Percentiles rank a stretch among this genome's conserved stretches.
phyloP scores from a whole-genome alignment of 2,888 invertebrate genomes.

The Hypercompe scribonia region DNA sequence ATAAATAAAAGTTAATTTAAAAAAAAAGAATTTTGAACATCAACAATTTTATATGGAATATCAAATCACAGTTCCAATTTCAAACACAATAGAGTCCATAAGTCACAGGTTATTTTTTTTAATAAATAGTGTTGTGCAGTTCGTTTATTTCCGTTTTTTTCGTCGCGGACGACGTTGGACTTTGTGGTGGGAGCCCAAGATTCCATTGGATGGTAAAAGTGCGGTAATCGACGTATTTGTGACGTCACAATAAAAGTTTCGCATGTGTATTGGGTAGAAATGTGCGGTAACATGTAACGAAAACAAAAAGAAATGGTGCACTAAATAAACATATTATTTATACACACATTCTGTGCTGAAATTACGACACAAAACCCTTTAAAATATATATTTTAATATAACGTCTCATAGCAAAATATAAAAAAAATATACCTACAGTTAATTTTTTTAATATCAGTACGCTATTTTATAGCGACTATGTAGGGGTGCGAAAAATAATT shows the following conservation, averaged over 20 bases:
- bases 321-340: conserved; percentile 80
- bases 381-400: background rate
- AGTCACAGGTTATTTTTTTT: conserved; percentile 32
- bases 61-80: conserved; percentile 79
- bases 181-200: conserved; percentile 82
- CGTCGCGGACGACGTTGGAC: conserved; percentile 86
- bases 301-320: conserved; percentile 86
- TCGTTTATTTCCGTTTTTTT: conserved; percentile 84
- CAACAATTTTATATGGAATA: conserved; percentile 50
- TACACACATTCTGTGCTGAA: conserved; percentile 55
- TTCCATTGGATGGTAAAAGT: conserved; percentile 74
- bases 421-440: background rate
- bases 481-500: background rate
- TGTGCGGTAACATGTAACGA: conserved; percentile 86
- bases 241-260: conserved; percentile 66
- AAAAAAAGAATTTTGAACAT: conserved; percentile 48
- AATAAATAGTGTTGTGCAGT: conserved; percentile 21
- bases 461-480: background rate
- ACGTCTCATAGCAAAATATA: background rate
- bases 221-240: conserved; percentile 56
- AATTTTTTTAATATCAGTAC: background rate
- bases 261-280: conserved; percentile 81
- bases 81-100: conserved; percentile 62
- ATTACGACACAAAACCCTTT: conserved; percentile 16
- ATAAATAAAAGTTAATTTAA: conserved; percentile 51